Conservation (phyloP, 2,113 vertebrate species). For the Lontra canadensis region DNA sequence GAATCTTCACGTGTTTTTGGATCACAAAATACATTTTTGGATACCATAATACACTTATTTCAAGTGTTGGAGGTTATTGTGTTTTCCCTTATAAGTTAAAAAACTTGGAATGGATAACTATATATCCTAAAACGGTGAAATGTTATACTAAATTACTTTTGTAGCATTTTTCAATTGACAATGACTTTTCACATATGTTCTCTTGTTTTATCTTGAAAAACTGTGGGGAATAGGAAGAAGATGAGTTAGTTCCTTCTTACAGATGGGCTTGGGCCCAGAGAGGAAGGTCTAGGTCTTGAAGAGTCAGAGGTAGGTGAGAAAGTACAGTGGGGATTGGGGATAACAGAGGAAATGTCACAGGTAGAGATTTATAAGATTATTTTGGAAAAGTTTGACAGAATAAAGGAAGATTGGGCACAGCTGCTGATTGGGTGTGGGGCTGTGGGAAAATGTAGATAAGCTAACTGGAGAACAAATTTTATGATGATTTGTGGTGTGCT, state of each 20-base stretch:
- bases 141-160: conserved; percentile 16
- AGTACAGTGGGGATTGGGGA: not conserved
- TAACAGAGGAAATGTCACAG: not conserved
- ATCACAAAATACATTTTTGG: not conserved
- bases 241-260: not conserved
- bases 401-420: not conserved
- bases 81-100: not conserved
- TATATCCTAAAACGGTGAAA: conserved; percentile 29
- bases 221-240: not conserved
- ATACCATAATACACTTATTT: not conserved
- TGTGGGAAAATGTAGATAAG: not conserved
- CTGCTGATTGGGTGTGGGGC: not conserved
- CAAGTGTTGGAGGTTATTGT: not conserved
- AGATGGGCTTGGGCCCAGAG: not conserved
- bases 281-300: not conserved
- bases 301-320: not conserved
- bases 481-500: conserved; percentile 6
- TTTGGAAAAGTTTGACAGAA: not conserved
- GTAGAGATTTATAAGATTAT: not conserved
- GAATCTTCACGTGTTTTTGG: not conserved
- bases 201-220: conserved; percentile 25
- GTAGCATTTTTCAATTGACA: conserved; percentile 10
- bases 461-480: conserved; percentile 4
- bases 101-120: conserved; percentile 33
- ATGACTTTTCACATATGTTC: not conserved